Evolutionary conservation across 2,113 vertebrate species (phyloP), one percentile per base, ranked within the genome.

Genomic region (Mesocricetus auratus): DNA sequence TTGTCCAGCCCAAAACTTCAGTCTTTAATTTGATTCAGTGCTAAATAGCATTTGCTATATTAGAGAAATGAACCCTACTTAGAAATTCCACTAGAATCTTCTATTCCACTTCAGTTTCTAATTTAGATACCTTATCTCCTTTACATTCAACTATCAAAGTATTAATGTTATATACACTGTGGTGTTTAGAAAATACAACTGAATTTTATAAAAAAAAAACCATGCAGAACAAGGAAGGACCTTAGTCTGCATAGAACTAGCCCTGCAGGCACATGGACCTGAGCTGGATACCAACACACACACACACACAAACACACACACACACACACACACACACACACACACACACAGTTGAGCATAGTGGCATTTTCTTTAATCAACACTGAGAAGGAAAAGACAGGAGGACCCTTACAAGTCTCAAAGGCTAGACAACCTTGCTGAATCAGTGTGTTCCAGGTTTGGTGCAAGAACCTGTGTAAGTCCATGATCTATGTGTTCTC

Each of bases 41-140:
- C 2, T 79, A 21, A 93, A 78, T 2, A 45, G 33, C 12, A 75
- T 7, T 21, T 90, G 16, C 7, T 94, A 60, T 0, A 0, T 87
- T 96, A 82, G 3, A 58, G 39, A 89, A 50, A 82, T 89, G n/a
- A 91, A 33, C 85, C 24, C 83, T 86, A n/a, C 12, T 29, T 74
- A 64, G 71, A 22, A 11, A 94, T 64, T 79, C 74, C 19, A 39
- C 1, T 21, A 16, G 21, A 74, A 75, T 0, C 21, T 50, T 45
- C 64, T 50, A 58, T 47, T 93, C 9, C 36, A 13, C 19, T 89
- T 71, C 89, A 9, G 2, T 82, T 4, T 82, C 58, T 83, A 86
- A 1, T 50, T 79, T 81, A 77, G 0, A 77, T 45, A 56, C 56
- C 39, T 66, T 21, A 39, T 75, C 64, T 77, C 31, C 1, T 83